Evolutionary conservation across 2,797 vertebrate species (phyloP), one percentile per base, ranked within the genome.

Genomic region (Sphenopsis melanotis): DNA sequence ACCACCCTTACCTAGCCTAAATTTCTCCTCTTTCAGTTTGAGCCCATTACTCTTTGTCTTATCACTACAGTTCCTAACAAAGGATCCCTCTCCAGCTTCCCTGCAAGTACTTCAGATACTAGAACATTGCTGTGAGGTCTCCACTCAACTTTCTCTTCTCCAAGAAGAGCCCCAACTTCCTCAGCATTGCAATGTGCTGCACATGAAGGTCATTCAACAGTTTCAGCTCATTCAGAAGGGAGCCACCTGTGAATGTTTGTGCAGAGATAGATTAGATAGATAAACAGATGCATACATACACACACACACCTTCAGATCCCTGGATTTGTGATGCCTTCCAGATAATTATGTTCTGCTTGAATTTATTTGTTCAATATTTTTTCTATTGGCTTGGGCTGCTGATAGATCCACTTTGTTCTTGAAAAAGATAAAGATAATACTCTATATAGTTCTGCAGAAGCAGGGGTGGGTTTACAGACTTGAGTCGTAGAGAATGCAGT

Each of bases 221-320:
- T 37, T 90, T 21, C 69, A 78, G 22, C 30, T 81, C 46, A 9
- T 46, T 64, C 41, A 68, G 20, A 81, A 42, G 9, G 53, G 71
- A 90, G 12, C 6, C 18, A n/a, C 19, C 34, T 66, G 36, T 55
- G 18, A 53, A 12, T 11, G 15, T 8, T 84, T 72, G 34, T 76
- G 39, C 26, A 72, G 55, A 29, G 36, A 60, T 2, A 27, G 53
- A 57, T 50, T 1, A 26, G 17, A 19, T 12, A 19, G 26, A 39
- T 9, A n/a, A n/a, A n/a, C n/a, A 12, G 32, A 30, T 1, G 8
- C 15, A 26, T 0, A 20, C 17, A 23, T 4, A 49, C 3, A 14
- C 20, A 29, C 11, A 14, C 7, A 7, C 29, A 8, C 24, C 57
- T 88, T 18, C 46, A 60, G 32, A 16, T 81, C n/a, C 37, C 60